Base-by-base conservation (phyloP, 2,113 vertebrate species). In the Sturnira hondurensis region DNA sequence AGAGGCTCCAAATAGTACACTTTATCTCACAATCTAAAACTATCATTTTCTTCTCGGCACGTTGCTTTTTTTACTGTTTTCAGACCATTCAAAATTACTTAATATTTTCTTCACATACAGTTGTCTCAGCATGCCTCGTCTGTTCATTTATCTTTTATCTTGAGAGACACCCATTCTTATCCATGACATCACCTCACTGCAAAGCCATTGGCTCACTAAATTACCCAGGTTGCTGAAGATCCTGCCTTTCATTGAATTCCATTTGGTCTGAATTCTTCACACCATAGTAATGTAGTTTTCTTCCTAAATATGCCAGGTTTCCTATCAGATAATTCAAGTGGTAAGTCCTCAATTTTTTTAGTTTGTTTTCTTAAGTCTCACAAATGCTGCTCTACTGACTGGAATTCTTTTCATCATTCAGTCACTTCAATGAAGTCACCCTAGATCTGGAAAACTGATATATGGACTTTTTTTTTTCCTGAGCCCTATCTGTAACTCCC, bases 151-250 rank as follows among this genome's bases (percentile, higher is more conserved):
- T 96, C 88, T 93, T 81, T 90, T n/a, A 91, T 85, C 76, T 94
- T 70, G 68, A 91, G 73, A 78, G 43, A 91, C 41, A 65, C 31
- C n/a, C 41, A 11, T 93, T 58, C 94, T 95, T 97, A 93, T 92
- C 97, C 96, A 24, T 86, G 61, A 68, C 77, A 88, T 96, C 28
- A 91, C 50, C 83, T 96, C 94, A 76, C 58, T 63, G 11, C 89
- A 45, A 74, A 96, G 65, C 67, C 81, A 67, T 41, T 28, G 28
- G 80, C 78, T 95, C 91, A 92, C 26, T 80, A 38, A 92, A 89
- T 85, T 70, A 87, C 63, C 56, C 89, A 73, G 58, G 65, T 50
- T 50, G 50, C 58, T 50, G 41, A 10, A n/a, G 80, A 86, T 9
- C 78, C 58, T 80, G 50, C 61, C 93, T 97, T 77, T 43, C 36